Conservation (phyloP, 1,140 invertebrate species). For the Zaprionus inermis region DNA sequence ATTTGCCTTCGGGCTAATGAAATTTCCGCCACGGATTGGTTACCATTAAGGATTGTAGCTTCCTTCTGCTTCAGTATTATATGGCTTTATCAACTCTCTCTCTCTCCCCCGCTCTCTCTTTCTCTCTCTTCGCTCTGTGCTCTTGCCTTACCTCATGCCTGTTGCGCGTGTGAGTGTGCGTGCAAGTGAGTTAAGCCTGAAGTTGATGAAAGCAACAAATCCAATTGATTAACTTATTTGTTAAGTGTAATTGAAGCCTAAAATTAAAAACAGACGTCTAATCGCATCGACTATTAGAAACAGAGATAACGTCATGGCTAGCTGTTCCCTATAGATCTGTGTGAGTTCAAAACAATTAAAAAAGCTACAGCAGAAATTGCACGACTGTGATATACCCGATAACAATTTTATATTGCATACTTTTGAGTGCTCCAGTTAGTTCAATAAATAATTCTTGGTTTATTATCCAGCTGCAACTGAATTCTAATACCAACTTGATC, state of each 20-base stretch:
- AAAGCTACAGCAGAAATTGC: too few relatives aligned
- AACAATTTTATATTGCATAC: too few relatives aligned
- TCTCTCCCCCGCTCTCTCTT: too few relatives aligned
- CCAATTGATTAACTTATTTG: constrained; percentile 46
- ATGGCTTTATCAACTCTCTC: too few relatives aligned
- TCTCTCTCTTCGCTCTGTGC: neutral
- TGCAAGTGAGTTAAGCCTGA: constrained; percentile 23
- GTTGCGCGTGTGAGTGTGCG: constrained; percentile 5
- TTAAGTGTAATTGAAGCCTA: constrained; percentile 5
- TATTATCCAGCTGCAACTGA: too few relatives aligned
- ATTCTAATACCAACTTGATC: too few relatives aligned
- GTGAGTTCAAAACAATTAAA: too few relatives aligned
- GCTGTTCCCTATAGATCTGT: too few relatives aligned
- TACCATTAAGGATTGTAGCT: constrained; percentile 44
- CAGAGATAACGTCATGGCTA: too few relatives aligned
- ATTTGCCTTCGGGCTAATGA: constrained; percentile 62
- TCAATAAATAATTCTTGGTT: too few relatives aligned
- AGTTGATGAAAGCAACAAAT: constrained; percentile 49
- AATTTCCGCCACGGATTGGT: constrained; percentile 63
- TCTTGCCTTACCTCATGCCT: neutral
- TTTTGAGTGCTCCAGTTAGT: too few relatives aligned
- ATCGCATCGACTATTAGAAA: neutral
- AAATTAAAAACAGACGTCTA: constrained; percentile 29
- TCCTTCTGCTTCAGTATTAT: constrained; percentile 16
- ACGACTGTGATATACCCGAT: too few relatives aligned